phyloP scores from a whole-genome alignment of 2,113 vertebrate genomes.

The Crotalus helleri region DNA sequence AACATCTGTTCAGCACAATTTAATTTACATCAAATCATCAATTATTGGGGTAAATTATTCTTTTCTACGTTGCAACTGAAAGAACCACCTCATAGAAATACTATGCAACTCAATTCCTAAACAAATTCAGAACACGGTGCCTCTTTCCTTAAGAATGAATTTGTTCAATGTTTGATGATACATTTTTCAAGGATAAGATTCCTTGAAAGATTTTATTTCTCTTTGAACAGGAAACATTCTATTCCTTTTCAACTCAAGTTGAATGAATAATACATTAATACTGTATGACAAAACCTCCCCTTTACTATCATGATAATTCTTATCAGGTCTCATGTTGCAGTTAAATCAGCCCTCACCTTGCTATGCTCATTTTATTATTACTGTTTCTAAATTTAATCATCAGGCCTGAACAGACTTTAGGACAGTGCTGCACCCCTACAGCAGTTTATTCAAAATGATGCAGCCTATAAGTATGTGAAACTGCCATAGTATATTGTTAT shows the following conservation, averaged over 20 bases:
- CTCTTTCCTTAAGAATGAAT: background rate
- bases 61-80: background rate
- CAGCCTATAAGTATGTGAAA: background rate
- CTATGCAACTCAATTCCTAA: background rate
- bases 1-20: background rate
- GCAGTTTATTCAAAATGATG: background rate
- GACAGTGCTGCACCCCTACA: background rate
- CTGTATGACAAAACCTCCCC: background rate
- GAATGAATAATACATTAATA: background rate
- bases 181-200: background rate
- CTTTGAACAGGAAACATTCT: background rate
- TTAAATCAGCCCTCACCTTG: background rate
- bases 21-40: background rate
- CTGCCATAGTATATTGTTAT: background rate
- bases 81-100: background rate
- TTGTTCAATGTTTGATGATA: background rate
- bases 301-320: background rate
- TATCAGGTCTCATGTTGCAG: background rate
- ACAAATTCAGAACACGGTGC: background rate
- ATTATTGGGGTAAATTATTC: too few species aligned
- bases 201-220: background rate
- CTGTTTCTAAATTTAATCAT: background rate
- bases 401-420: background rate
- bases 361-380: background rate
- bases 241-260: background rate